phyloP scores from a whole-genome alignment of 2,888 invertebrate genomes.

The Rhagium mordax region DNA sequence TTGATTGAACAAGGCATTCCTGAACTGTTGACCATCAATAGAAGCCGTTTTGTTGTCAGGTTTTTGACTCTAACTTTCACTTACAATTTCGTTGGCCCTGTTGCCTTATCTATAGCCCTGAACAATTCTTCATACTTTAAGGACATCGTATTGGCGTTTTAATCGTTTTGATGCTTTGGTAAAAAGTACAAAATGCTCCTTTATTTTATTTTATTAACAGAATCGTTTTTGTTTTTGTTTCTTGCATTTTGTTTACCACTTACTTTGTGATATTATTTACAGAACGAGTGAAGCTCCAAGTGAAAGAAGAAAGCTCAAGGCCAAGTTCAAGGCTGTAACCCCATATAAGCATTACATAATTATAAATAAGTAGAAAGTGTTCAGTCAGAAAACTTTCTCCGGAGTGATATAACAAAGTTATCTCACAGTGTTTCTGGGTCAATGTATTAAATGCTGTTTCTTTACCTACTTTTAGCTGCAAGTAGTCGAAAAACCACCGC shows the following conservation, averaged over 20 bases:
- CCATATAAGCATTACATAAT: slow-evolving; percentile 39
- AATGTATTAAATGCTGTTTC: slow-evolving; percentile 51
- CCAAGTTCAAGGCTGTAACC: slow-evolving; percentile 35
- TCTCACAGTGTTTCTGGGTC: slow-evolving; percentile 59
- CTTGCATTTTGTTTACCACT: background rate
- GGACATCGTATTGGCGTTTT: background rate
- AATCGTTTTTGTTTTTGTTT: too few relatives aligned
- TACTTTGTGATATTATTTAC: background rate
- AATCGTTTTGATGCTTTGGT: background rate
- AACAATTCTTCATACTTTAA: background rate
- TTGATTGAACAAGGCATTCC: background rate
- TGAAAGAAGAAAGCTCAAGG: slow-evolving; percentile 22
- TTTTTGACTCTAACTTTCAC: background rate
- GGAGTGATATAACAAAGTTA: slow-evolving; percentile 57
- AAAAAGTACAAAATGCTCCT: background rate
- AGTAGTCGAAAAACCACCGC: background rate
- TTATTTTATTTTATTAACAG: background rate
- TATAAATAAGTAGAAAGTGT: slow-evolving; percentile 52
- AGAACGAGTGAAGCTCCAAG: background rate
- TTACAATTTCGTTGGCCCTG: background rate
- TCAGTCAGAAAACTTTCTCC: slow-evolving; percentile 55
- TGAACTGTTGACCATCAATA: background rate
- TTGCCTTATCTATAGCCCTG: background rate
- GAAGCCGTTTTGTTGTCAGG: background rate
- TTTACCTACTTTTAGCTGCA: slow-evolving; percentile 13